These are phyloP conservation scores for Galeopterus variegatus DNA, from an alignment of 2,113 vertebrate genomes.

Conservation along the genomic window DNA sequence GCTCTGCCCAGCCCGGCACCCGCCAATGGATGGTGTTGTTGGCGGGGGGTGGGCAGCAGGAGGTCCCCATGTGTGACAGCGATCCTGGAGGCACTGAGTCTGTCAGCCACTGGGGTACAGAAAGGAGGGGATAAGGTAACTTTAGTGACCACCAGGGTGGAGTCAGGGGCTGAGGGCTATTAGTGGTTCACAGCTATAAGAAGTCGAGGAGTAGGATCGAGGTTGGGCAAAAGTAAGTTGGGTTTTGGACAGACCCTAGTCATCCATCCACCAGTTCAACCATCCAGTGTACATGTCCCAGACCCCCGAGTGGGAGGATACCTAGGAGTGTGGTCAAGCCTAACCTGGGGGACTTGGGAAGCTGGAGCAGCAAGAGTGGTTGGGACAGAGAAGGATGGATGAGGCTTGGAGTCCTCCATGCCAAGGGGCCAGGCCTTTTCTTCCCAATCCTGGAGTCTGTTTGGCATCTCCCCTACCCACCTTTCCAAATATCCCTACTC, in stretches of 20 bases:
- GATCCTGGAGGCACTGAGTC: not conserved
- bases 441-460: not conserved
- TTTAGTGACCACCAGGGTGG: not conserved
- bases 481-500: not conserved
- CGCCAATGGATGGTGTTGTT: no score
- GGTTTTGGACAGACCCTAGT: not conserved
- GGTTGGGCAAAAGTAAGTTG: not conserved
- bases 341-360: not conserved
- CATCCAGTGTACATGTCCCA: not conserved
- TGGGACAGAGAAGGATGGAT: no score
- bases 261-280: not conserved
- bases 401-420: not conserved
- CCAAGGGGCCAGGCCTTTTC: not conserved
- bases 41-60: not conserved
- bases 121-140: not conserved
- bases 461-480: not conserved
- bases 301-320: not conserved
- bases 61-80: not conserved
- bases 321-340: not conserved
- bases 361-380: not conserved
- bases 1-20: not conserved
- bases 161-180: not conserved
- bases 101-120: not conserved
- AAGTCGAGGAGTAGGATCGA: not conserved
- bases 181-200: not conserved